Conservation (phyloP, 2,113 vertebrate species). For the Anarhynchus alexandrinus region DNA sequence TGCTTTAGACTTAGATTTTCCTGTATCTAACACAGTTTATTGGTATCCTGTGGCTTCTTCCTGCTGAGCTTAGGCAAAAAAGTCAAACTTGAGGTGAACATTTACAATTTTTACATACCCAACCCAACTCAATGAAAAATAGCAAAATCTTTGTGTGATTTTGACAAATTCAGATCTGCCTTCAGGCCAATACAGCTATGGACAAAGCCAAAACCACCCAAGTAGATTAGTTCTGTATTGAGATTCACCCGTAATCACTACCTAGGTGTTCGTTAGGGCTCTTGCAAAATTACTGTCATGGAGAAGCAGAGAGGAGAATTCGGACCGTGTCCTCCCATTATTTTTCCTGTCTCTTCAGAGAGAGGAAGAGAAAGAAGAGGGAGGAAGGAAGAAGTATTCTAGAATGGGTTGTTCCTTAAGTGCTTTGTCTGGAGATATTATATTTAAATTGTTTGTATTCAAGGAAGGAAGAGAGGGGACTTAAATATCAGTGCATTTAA, state of each 20-base stretch:
- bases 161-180: neutral
- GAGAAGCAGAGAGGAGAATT: neutral
- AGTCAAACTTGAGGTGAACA: neutral
- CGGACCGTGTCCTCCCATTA: neutral
- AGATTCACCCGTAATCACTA: neutral
- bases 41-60: neutral
- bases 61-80: neutral
- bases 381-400: neutral
- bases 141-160: neutral
- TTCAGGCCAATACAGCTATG: neutral
- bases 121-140: neutral
- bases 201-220: neutral
- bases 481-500: conserved; percentile 14
- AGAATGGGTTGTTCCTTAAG: neutral
- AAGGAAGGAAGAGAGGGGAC: conserved; percentile 32
- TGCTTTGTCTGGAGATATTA: neutral
- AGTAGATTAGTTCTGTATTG: neutral
- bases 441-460: conserved; percentile 29
- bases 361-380: neutral
- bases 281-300: neutral
- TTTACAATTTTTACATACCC: neutral
- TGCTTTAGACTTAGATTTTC: neutral
- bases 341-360: neutral
- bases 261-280: neutral
- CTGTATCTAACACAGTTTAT: neutral